Conservation (phyloP, 2,888 invertebrate genomes). For the Apotomis betuletana region DNA sequence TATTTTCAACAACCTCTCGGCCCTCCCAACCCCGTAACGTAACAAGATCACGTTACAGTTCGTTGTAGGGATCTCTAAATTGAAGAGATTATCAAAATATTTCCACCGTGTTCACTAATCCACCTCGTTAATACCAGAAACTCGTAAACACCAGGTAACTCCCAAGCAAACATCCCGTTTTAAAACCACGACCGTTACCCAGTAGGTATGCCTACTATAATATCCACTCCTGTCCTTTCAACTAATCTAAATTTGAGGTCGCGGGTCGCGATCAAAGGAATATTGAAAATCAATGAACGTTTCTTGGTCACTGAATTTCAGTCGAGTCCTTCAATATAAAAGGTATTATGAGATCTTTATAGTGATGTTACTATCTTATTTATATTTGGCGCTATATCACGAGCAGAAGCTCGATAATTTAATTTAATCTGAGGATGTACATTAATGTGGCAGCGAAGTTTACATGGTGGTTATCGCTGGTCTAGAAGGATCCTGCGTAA, state of each 20-base stretch:
- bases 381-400: too few relatives aligned
- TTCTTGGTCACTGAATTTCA: slow-evolving; percentile 48
- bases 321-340: slow-evolving; percentile 9
- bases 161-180: not conserved
- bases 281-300: slow-evolving; percentile 47
- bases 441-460: too few relatives aligned
- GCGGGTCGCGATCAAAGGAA: slow-evolving; percentile 46
- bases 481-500: too few relatives aligned
- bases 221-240: slow-evolving; percentile 23
- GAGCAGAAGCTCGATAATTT: too few relatives aligned
- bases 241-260: slow-evolving; percentile 27
- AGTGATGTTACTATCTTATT: not conserved
- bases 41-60: too few relatives aligned
- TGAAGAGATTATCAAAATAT: too few relatives aligned
- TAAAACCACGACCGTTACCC: not conserved
- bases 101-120: too few relatives aligned
- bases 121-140: not conserved
- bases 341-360: not conserved
- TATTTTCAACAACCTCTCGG: too few relatives aligned
- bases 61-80: too few relatives aligned
- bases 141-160: not conserved
- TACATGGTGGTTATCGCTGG: too few relatives aligned
- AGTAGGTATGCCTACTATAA: not conserved
- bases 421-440: too few relatives aligned
- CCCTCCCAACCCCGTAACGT: too few relatives aligned